phyloP scores from a whole-genome alignment of 2,113 vertebrate genomes.

The Galeopterus variegatus region DNA sequence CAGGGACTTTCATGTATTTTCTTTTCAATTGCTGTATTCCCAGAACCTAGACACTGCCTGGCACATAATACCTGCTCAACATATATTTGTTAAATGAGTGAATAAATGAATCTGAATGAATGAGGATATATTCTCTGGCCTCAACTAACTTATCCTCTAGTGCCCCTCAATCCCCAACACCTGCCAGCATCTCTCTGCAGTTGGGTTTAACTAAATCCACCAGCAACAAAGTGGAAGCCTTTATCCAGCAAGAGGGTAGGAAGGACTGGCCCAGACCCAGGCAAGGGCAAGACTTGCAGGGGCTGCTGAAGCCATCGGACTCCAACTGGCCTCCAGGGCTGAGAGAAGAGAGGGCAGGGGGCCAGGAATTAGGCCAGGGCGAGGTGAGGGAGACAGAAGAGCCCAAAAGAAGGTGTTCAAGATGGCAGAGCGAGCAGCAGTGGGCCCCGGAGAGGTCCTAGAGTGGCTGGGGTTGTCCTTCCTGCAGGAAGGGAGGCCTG shows the following conservation, averaged over 20 bases:
- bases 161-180: background rate
- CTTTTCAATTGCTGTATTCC: background rate
- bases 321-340: background rate
- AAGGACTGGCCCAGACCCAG: background rate
- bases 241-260: background rate
- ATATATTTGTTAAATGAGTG: background rate
- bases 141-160: background rate
- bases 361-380: background rate
- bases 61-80: background rate
- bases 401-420: background rate
- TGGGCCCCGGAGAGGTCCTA: background rate
- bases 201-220: slow-evolving; percentile 63
- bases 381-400: background rate
- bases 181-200: background rate
- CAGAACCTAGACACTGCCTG: background rate
- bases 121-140: background rate
- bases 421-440: background rate
- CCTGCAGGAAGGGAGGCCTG: background rate
- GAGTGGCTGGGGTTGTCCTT: background rate
- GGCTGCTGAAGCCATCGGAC: background rate
- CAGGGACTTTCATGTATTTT: background rate
- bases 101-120: background rate
- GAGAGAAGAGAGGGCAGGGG: background rate
- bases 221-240: slow-evolving; percentile 7
- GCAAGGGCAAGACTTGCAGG: background rate